phyloP scores from a whole-genome alignment of 1,140 invertebrate species.

The Caenorhabditis tropicalis region DNA sequence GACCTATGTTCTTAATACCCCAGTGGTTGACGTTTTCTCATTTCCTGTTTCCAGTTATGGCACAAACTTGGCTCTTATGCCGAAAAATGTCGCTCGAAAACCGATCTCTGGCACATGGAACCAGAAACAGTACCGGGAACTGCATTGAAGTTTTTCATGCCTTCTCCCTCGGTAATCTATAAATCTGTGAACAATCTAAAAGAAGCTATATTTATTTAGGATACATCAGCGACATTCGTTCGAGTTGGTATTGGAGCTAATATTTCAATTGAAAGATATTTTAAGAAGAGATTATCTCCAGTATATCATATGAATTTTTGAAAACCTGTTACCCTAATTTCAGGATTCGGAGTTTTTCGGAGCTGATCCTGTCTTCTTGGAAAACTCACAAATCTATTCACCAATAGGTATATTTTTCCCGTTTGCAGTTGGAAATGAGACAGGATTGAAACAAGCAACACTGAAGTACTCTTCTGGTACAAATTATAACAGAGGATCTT shows the following conservation, averaged over 20 bases:
- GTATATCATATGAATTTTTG: neutral
- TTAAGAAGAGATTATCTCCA: neutral
- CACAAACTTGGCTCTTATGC: neutral
- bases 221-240: slow-evolving; percentile 14
- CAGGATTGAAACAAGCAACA: neutral
- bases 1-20: too few species aligned
- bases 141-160: slow-evolving; percentile 8
- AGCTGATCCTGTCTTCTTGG: neutral
- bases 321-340: neutral
- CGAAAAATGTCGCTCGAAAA: neutral
- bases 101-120: slow-evolving; percentile 32
- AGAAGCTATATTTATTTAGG: neutral
- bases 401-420: slow-evolving; percentile 9
- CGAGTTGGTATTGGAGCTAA: neutral
- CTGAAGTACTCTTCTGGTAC: neutral
- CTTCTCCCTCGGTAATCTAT: neutral
- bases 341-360: neutral
- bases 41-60: neutral
- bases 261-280: slow-evolving; percentile 1
- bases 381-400: slow-evolving; percentile 6
- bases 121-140: slow-evolving; percentile 1
- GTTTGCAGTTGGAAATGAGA: slow-evolving; percentile 22
- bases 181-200: neutral
- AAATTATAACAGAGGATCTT: too few species aligned
- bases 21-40: too few species aligned